Evolutionary conservation across 2,113 vertebrate genomes (phyloP).

Genomic region (Lepidothrix coronata): DNA sequence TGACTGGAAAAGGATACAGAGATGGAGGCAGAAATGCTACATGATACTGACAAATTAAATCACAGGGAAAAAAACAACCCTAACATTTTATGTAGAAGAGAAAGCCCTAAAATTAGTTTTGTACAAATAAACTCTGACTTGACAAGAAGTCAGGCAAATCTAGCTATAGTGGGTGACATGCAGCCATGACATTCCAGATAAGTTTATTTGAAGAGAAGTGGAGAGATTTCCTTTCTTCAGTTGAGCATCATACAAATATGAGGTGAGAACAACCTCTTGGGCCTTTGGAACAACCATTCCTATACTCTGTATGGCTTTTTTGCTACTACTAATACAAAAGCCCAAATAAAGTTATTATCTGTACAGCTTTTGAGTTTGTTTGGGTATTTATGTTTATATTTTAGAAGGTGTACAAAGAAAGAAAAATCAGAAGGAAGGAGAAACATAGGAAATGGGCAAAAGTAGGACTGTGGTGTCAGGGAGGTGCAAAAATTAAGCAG

Average conservation of each 20-base stretch:
- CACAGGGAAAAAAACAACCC: not conserved
- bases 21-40: not conserved
- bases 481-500: not conserved
- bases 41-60: constrained; percentile 32
- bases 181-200: not conserved
- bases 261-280: not conserved
- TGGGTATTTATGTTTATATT: not conserved
- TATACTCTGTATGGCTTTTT: not conserved
- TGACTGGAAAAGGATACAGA: not conserved
- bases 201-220: not conserved
- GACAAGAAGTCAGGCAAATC: constrained; percentile 16
- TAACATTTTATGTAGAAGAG: not conserved
- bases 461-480: not conserved
- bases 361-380: not conserved
- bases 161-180: not conserved
- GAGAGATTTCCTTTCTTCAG: not conserved
- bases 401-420: not conserved
- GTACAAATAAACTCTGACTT: constrained; percentile 4
- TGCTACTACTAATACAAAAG: not conserved
- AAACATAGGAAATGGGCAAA: not conserved
- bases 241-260: not conserved
- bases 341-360: not conserved
- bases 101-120: constrained; percentile 17
- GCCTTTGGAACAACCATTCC: not conserved
- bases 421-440: not conserved